Evolutionary conservation across 64 coral and sea anemone genomes (phyloP).

Genomic region (Trachythela sp.): DNA sequence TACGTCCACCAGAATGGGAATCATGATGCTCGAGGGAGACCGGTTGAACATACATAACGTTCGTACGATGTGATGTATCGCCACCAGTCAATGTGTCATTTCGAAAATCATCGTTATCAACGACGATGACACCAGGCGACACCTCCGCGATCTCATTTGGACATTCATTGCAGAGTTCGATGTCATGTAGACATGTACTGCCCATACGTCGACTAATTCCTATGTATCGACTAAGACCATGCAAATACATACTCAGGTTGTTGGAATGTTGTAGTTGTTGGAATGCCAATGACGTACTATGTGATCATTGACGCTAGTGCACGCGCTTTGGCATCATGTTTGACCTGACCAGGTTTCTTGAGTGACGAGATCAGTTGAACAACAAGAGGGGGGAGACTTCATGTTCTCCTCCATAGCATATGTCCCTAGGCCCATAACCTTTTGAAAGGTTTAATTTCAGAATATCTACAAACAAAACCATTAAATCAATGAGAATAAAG

Average conservation of each 20-base stretch:
- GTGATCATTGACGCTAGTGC: slow-evolving; percentile 1
- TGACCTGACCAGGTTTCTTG: slow-evolving; percentile 10
- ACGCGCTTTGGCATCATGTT: background rate
- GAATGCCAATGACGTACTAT: background rate
- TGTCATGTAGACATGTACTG: slow-evolving; percentile 19
- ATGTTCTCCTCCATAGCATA: too few species aligned
- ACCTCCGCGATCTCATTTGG: slow-evolving; percentile 20
- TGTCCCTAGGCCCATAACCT: too few species aligned
- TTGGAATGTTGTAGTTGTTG: slow-evolving; percentile 11
- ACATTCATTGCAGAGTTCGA: slow-evolving; percentile 23
- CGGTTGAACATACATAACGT: slow-evolving; percentile 17
- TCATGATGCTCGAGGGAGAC: background rate
- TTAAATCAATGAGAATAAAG: too few species aligned
- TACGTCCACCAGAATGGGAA: background rate
- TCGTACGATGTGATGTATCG: slow-evolving; percentile 13
- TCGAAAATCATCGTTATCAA: slow-evolving; percentile 24
- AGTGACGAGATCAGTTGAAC: background rate
- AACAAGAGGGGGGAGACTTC: background rate
- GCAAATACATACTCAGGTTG: background rate
- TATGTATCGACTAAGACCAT: background rate
- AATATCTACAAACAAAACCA: too few species aligned
- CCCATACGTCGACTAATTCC: background rate
- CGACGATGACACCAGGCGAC: slow-evolving; percentile 11
- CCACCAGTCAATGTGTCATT: slow-evolving; percentile 17
- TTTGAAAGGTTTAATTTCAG: too few species aligned